phyloP scores from a whole-genome alignment of 1,140 invertebrate species.

The Papilio polyxenes region DNA sequence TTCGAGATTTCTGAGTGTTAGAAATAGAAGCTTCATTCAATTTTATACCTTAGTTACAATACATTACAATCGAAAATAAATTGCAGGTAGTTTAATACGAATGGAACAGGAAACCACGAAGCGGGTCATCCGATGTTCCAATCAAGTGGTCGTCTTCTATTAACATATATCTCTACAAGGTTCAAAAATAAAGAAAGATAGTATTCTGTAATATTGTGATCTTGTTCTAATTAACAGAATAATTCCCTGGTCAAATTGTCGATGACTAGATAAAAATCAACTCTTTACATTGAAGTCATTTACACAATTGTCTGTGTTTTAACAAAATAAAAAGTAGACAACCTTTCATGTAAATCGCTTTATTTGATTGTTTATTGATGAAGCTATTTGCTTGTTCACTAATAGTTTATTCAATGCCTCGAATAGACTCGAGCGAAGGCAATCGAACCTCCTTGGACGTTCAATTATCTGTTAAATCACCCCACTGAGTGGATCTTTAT shows the following conservation, averaged over 20 bases:
- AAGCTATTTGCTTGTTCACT: not conserved
- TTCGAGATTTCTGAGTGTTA: not conserved
- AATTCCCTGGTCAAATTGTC: too few species aligned
- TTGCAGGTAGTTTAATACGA: not conserved
- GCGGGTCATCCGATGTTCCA: not conserved
- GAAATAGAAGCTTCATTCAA: not conserved
- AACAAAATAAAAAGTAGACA: too few species aligned
- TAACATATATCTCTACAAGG: not conserved
- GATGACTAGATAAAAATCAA: too few species aligned
- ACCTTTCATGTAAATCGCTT: not conserved
- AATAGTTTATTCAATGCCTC: not conserved
- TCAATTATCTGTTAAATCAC: constrained; percentile 24
- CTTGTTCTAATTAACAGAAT: too few species aligned
- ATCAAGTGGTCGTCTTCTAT: constrained; percentile 3
- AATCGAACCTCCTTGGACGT: constrained; percentile 14
- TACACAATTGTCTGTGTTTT: too few species aligned
- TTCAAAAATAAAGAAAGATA: too few species aligned
- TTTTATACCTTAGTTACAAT: not conserved
- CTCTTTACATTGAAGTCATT: too few species aligned
- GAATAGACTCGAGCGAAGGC: not conserved
- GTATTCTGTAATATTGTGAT: too few species aligned
- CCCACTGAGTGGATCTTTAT: constrained; percentile 7
- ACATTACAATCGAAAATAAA: not conserved
- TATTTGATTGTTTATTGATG: not conserved
- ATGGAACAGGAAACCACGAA: not conserved